Percentiles rank a stretch among this genome's conserved stretches.
Conservation (phyloP, 2,113 vertebrate genomes). For the Petrocephalus microphthalmus region DNA sequence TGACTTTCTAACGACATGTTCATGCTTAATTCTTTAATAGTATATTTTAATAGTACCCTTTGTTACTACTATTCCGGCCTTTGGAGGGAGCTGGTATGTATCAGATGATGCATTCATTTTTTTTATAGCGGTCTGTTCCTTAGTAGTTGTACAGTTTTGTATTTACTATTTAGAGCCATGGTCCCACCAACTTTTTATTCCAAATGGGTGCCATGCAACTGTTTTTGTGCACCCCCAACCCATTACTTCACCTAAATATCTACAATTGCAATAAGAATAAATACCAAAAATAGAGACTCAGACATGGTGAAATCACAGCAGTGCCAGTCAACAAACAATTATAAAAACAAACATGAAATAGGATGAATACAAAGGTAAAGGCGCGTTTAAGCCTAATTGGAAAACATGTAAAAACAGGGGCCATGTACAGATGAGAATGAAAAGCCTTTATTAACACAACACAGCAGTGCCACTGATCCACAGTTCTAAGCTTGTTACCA, state of each 20-base stretch:
- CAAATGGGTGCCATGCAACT: not conserved
- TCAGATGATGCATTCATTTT: not conserved
- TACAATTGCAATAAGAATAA: not conserved
- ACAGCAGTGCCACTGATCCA: slow-evolving; percentile 47
- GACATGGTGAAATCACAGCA: not conserved
- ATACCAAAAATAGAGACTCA: not conserved
- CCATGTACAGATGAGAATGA: slow-evolving; percentile 19
- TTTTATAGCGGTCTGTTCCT: not conserved
- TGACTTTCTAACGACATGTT: not conserved
- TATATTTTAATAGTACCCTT: not conserved
- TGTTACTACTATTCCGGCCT: not conserved
- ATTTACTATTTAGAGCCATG: too few relatives aligned
- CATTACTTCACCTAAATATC: not conserved
- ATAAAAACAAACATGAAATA: not conserved
- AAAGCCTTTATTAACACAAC: slow-evolving; percentile 53
- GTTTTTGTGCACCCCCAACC: not conserved
- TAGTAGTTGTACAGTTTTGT: not conserved
- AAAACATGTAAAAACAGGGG: not conserved
- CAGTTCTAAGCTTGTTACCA: slow-evolving; percentile 26
- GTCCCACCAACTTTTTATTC: not conserved
- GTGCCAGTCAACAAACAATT: not conserved
- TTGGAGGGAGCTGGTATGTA: not conserved
- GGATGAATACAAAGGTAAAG: not conserved
- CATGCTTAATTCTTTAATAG: not conserved
- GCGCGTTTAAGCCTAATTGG: not conserved